These are phyloP conservation scores for Acanthochromis polyacanthus DNA, from an alignment of 2,113 vertebrate genomes.

Conservation along the genomic window DNA sequence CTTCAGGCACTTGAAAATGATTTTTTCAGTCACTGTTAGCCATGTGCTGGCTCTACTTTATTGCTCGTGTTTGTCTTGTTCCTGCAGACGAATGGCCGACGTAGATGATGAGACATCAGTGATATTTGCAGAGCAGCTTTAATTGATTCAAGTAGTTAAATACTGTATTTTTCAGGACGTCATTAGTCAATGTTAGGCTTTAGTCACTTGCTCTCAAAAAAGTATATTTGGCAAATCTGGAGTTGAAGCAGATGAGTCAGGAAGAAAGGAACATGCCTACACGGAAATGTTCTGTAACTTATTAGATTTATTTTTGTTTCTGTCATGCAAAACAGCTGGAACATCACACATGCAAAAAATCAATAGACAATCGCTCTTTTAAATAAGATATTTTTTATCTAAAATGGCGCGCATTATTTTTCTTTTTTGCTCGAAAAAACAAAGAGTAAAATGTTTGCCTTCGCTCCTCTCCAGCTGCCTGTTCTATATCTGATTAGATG, in stretches of 20 bases:
- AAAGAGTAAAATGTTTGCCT: background rate
- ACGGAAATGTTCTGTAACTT: background rate
- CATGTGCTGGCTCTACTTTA: background rate
- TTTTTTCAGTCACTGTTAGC: background rate
- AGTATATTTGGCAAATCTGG: background rate
- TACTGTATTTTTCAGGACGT: background rate
- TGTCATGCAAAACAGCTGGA: background rate
- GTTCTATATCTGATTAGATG: background rate
- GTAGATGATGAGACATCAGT: background rate
- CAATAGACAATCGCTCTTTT: background rate
- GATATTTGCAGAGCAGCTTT: slow-evolving; percentile 11
- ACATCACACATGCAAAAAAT: background rate
- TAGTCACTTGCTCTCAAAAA: background rate
- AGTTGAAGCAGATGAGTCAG: background rate
- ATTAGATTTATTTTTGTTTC: background rate
- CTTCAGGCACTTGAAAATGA: background rate
- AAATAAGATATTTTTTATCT: no score
- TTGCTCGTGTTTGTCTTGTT: background rate
- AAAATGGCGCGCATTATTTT: background rate
- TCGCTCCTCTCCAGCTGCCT: background rate
- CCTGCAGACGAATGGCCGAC: background rate
- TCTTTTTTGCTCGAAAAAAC: background rate
- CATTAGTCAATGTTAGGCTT: slow-evolving; percentile 6
- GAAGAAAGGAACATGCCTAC: background rate
- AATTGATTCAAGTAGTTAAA: background rate